Conservation (phyloP, 2,797 vertebrate genomes). For the Morus bassanus region DNA sequence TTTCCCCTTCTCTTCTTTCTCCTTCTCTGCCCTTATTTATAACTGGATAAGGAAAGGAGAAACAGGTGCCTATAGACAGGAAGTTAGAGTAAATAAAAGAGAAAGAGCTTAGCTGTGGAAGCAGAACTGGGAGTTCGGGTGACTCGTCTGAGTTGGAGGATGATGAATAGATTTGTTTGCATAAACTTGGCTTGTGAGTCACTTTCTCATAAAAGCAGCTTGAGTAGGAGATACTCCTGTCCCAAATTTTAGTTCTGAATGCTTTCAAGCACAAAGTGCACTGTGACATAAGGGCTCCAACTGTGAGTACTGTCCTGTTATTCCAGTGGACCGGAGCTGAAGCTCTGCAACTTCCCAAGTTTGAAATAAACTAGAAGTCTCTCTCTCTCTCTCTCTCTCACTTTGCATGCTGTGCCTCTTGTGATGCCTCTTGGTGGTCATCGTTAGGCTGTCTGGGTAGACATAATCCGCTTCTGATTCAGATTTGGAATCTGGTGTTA, state of each 20-base stretch:
- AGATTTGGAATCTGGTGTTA: background rate
- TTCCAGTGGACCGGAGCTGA: background rate
- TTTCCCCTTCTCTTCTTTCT: background rate
- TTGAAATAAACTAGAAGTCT: background rate
- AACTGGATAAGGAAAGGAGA: background rate
- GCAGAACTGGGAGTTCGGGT: background rate
- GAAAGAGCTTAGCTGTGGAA: background rate
- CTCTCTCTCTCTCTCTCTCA: background rate
- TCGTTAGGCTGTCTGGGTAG: background rate
- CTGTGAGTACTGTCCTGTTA: background rate
- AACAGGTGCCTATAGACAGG: background rate
- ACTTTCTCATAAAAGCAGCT: constrained; percentile 27
- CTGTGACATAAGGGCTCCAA: background rate
- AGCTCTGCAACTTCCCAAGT: background rate
- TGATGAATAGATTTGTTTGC: constrained; percentile 34
- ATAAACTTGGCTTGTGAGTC: constrained; percentile 29
- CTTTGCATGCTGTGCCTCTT: background rate
- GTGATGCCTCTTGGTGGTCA: background rate
- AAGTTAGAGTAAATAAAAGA: background rate
- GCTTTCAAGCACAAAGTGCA: background rate
- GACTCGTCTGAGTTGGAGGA: constrained; percentile 29
- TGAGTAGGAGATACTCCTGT: constrained; percentile 18
- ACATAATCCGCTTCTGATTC: background rate
- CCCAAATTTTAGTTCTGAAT: constrained; percentile 3
- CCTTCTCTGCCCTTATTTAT: background rate